Percentiles rank a stretch among this genome's conserved stretches.
These are phyloP conservation scores for Calidris pygmaea DNA, from an alignment of 2,113 vertebrate species.

Conservation along the genomic window DNA sequence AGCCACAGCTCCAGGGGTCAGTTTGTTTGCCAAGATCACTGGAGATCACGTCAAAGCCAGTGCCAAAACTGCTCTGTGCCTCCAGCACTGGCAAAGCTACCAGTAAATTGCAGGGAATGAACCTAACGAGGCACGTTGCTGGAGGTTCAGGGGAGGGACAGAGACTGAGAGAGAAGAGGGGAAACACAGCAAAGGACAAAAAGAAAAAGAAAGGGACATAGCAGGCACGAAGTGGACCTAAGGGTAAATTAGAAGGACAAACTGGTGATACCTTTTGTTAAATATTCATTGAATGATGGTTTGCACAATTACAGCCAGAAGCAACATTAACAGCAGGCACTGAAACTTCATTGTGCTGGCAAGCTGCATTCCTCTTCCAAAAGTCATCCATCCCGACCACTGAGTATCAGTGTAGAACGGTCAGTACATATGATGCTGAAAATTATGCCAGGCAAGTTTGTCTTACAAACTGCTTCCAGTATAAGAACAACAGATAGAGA, in stretches of 20 bases:
- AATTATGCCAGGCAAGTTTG: not conserved
- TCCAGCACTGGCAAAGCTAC: conserved; percentile 1
- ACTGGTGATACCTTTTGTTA: not conserved
- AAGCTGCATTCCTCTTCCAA: not conserved
- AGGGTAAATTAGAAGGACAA: not conserved
- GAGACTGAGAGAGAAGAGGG: not conserved
- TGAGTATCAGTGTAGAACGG: not conserved
- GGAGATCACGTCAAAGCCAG: not conserved
- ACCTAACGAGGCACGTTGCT: not conserved
- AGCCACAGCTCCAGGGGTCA: not conserved
- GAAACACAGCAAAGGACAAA: not conserved
- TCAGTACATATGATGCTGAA: not conserved
- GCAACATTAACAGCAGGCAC: not conserved
- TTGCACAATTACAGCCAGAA: not conserved
- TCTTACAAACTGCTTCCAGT: not conserved
- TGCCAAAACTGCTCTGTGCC: not conserved
- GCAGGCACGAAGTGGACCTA: not conserved
- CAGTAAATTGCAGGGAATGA: not conserved
- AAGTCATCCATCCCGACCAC: not conserved
- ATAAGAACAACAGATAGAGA: not conserved
- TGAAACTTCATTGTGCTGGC: not conserved
- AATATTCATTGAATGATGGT: not conserved
- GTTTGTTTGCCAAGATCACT: not conserved
- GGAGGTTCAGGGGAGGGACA: not conserved
- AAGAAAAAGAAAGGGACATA: not conserved